A percentile compares a stretch with the other conserved stretches of the same genome.
Conservation (phyloP, 2,888 invertebrate genomes). For the Scaeva pyrastri region DNA sequence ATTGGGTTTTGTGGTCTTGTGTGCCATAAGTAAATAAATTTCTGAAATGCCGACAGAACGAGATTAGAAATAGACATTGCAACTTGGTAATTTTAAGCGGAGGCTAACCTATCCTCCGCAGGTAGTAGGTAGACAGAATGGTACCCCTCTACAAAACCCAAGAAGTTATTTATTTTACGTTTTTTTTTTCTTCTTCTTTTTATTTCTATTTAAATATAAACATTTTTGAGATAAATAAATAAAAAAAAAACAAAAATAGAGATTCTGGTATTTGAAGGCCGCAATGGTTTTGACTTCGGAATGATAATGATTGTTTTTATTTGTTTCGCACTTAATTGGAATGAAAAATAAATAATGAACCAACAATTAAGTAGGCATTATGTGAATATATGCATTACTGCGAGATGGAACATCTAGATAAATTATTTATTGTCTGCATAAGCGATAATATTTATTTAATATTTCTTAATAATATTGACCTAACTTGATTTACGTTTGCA, state of each 20-base stretch:
- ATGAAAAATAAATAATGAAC: conserved; percentile 19
- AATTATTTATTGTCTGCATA: neutral
- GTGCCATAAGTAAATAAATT: conserved; percentile 55
- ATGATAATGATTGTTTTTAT: conserved; percentile 62
- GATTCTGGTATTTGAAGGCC: conserved; percentile 58
- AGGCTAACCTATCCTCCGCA: no score
- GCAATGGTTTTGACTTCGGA: conserved; percentile 53
- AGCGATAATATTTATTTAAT: conserved; percentile 6
- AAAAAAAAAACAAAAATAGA: neutral
- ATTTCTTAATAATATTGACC: neutral
- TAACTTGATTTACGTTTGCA: neutral
- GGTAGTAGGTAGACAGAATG: no score
- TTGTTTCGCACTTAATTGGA: conserved; percentile 46
- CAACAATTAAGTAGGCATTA: conserved; percentile 5
- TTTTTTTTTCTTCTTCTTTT: neutral
- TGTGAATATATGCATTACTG: neutral
- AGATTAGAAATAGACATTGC: conserved; percentile 65
- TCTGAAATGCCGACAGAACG: conserved; percentile 68
- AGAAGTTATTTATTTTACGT: conserved; percentile 1
- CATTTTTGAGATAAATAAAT: neutral
- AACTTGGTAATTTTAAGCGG: conserved; percentile 45
- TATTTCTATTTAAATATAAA: conserved; percentile 11
- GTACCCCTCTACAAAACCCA: neutral
- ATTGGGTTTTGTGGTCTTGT: conserved; percentile 40
- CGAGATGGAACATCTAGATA: neutral